Percentiles rank a stretch among this genome's conserved stretches.
These are phyloP conservation scores for Pachyrhynchus sulphureomaculatus DNA, from an alignment of 1,140 invertebrate species.

Conservation along the genomic window DNA sequence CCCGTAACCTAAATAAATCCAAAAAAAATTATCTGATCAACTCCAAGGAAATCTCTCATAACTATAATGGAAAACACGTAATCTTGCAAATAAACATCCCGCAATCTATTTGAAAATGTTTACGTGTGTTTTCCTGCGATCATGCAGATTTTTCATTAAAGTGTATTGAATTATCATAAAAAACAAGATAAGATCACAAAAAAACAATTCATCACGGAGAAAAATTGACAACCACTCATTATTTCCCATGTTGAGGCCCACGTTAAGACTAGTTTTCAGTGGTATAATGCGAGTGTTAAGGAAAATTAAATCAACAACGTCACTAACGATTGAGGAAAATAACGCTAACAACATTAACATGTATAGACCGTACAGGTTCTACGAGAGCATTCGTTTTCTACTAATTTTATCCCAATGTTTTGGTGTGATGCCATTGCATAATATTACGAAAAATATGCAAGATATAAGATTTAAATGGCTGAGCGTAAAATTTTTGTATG, in stretches of 20 bases:
- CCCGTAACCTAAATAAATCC: too few relatives aligned
- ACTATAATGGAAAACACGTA: too few relatives aligned
- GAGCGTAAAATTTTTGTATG: conserved; percentile 35
- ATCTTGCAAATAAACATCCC: too few relatives aligned
- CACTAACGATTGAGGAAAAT: conserved; percentile 30
- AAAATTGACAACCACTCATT: too few relatives aligned
- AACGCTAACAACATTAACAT: background rate
- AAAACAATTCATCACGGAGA: too few relatives aligned
- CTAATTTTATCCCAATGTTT: conserved; percentile 39
- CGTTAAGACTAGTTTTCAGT: background rate
- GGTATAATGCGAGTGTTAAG: conserved; percentile 24
- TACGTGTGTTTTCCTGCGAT: too few relatives aligned
- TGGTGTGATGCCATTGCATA: conserved; percentile 40
- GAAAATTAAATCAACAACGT: conserved; percentile 32
- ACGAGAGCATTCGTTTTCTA: conserved; percentile 35
- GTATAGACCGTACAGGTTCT: conserved; percentile 23
- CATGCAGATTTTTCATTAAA: too few relatives aligned
- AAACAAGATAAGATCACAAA: too few relatives aligned
- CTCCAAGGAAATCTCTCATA: too few relatives aligned
- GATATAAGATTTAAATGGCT: conserved; percentile 36
- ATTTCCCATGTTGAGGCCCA: background rate
- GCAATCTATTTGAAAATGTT: too few relatives aligned
- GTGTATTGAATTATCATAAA: too few relatives aligned
- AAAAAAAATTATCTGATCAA: too few relatives aligned
- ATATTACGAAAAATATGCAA: conserved; percentile 24